Evolutionary conservation across 2,888 invertebrate species (phyloP).

Genomic region (Lithodes maja): DNA sequence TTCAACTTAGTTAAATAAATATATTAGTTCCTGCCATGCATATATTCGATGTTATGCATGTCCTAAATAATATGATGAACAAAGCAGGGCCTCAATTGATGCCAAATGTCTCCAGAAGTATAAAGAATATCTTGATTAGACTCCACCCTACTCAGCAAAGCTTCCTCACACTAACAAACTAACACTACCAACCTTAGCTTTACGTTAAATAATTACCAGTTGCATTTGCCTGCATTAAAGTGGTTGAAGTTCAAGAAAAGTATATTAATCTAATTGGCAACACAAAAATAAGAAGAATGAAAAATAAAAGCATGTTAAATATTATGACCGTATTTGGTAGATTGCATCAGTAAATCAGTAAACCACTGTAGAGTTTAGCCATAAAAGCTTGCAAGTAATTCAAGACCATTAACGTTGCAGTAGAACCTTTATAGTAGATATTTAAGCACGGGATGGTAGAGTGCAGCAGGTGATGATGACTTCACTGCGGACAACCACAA

Average conservation of each 20-base stretch:
- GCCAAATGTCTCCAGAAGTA: not conserved
- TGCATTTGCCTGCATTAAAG: not conserved
- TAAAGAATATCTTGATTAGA: not conserved
- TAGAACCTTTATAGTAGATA: constrained; percentile 10
- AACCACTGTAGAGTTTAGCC: not conserved
- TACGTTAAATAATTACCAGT: not conserved
- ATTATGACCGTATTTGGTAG: not conserved
- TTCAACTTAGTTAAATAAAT: not conserved
- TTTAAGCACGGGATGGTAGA: constrained; percentile 44
- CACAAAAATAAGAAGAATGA: not conserved
- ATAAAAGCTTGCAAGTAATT: not conserved
- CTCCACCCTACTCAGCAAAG: not conserved
- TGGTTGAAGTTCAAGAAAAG: not conserved
- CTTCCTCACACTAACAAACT: constrained; percentile 16
- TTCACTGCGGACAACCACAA: constrained; percentile 14
- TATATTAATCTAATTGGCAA: not conserved
- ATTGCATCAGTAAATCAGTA: not conserved
- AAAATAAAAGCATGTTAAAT: not conserved
- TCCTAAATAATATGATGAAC: too few species aligned
- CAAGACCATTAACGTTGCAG: not conserved
- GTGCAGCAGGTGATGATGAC: not conserved
- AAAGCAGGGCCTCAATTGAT: too few species aligned
- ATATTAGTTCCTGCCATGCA: not conserved
- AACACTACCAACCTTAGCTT: constrained; percentile 14
- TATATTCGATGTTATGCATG: too few species aligned